Evolutionary conservation across 1,140 invertebrate species (phyloP), one percentile per base, ranked within the genome.

Genomic region (Proctacanthus coquilletti): DNA sequence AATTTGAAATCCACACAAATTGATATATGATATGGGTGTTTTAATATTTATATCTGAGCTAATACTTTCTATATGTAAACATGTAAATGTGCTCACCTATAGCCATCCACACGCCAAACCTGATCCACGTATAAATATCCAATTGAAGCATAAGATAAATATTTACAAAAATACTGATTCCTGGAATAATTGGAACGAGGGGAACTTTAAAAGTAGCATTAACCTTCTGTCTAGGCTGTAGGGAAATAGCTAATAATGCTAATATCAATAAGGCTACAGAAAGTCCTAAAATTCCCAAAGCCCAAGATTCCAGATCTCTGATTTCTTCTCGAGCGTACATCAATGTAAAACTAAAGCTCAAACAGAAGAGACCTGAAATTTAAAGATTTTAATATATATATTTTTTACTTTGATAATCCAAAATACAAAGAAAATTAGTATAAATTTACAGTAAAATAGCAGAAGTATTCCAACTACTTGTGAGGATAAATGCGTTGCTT

Each of bases 81-180:
- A n/a, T n/a, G n/a, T 34, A 19, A 9, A 14, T 21, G 25, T 31
- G 50, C 64, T 61, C 46, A 73, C 71, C 71, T 38, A 74, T 52
- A 23, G 56, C 45, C 60, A 84, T 69, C 80, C 80, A 84, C 13
- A 80, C 63, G 9, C 53, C 66, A 46, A 84, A 75, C 40, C 80
- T 61, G 29, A 81, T 69, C 80, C 80, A 84, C 2, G 81, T 84
- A 20, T 67, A 55, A 9, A 48, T 43, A 39, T 75, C 70, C 36
- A 84, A 60, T 47, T 74, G 71, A 34, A 77, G 53, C 77, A 82
- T 82, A 11, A 84, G 60, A 43, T 76, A 75, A 19, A 80, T 66
- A 51, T 84, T 84, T 18, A 79, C 66, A 18, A 80, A 66, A 39
- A 83, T 72, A 49, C 75, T 80, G 1, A 79, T 41, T 21, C 66